Evolutionary conservation across 2,888 invertebrate species (phyloP).

Genomic region (Drosophila kokeensis): DNA sequence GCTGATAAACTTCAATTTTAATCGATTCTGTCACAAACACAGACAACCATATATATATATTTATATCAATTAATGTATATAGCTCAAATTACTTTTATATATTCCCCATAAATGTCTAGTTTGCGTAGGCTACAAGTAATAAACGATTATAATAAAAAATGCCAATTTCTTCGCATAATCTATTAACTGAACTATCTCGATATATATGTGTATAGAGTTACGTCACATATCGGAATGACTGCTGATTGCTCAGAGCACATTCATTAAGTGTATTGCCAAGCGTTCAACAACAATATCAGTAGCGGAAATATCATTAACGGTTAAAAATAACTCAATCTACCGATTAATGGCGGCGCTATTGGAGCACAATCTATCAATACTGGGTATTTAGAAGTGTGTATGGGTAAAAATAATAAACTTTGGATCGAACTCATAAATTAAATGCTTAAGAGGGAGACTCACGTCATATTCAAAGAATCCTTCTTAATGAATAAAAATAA

Average conservation of each 20-base stretch:
- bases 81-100: slow-evolving; percentile 51
- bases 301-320: slow-evolving; percentile 60
- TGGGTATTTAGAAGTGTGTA: neutral
- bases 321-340: slow-evolving; percentile 58
- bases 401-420: neutral
- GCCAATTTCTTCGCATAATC: neutral
- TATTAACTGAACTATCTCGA: neutral
- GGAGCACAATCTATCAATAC: neutral
- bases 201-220: neutral
- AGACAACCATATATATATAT: slow-evolving; percentile 16
- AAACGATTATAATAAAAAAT: slow-evolving; percentile 22
- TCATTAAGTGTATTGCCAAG: slow-evolving; percentile 18
- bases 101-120: slow-evolving; percentile 46
- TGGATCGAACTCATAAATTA: neutral
- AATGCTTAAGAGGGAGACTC: too few species aligned
- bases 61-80: slow-evolving; percentile 47
- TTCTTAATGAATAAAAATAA: neutral
- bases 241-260: slow-evolving; percentile 4
- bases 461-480: neutral
- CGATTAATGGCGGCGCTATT: slow-evolving; percentile 32
- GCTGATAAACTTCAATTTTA: slow-evolving; percentile 19
- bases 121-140: slow-evolving; percentile 36
- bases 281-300: slow-evolving; percentile 43
- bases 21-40: slow-evolving; percentile 32
- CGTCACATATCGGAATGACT: neutral